Evolutionary conservation across 1,140 invertebrate genomes (phyloP).

Genomic region (Centruroides vittatus): DNA sequence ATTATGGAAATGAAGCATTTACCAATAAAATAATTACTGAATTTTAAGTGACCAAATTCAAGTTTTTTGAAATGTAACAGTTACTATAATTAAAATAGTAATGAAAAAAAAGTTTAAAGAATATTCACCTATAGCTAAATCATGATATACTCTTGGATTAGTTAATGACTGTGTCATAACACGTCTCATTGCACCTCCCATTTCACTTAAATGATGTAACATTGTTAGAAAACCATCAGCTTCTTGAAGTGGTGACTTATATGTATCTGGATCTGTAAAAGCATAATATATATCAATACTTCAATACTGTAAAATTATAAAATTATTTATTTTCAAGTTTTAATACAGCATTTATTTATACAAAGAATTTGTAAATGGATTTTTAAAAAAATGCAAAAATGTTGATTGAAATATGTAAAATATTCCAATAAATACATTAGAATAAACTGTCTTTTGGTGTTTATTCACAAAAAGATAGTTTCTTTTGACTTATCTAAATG

Average conservation of each 20-base stretch:
- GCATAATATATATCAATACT: conserved; percentile 5
- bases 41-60: no score
- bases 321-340: not conserved
- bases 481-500: no score
- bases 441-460: no score
- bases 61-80: no score
- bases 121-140: conserved; percentile 14
- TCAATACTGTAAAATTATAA: conserved; percentile 4
- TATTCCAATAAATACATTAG: no score
- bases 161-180: conserved; percentile 81
- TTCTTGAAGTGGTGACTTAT: conserved; percentile 45
- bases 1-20: no score
- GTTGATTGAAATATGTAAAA: no score
- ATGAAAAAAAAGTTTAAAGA: not conserved
- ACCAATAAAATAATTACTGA: no score
- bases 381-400: no score
- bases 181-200: conserved; percentile 84
- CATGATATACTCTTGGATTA: conserved; percentile 40
- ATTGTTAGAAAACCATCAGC: conserved; percentile 73
- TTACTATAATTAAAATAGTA: not conserved
- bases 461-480: no score
- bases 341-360: no score
- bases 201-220: conserved; percentile 80
- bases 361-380: no score
- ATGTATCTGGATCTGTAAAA: conserved; percentile 8